Evolutionary conservation across 2,113 vertebrate species (phyloP).

Genomic region (Cygnus atratus): DNA sequence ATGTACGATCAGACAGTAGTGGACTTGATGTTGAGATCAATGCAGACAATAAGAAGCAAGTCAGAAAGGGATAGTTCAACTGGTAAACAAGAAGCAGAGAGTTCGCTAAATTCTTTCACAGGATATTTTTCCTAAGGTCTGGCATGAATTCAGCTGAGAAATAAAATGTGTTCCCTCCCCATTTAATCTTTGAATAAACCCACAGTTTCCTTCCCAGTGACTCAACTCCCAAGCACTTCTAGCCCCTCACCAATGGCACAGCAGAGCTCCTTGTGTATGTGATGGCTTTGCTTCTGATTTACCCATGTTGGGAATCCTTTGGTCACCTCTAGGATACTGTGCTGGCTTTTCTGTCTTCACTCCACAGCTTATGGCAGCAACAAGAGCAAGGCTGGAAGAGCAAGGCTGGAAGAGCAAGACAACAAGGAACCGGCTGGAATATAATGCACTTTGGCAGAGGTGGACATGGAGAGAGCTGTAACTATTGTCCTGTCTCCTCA

Average conservation of each 20-base stretch:
- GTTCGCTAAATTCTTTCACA: not conserved
- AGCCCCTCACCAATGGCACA: not conserved
- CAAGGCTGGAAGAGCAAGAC: not conserved
- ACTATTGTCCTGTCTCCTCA: not conserved
- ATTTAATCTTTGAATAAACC: not conserved
- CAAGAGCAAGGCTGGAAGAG: not conserved
- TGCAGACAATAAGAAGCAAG: not conserved
- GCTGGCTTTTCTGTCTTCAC: not conserved
- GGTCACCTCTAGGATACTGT: not conserved
- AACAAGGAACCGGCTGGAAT: not conserved
- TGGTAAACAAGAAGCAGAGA: not conserved
- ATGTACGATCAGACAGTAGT: not conserved
- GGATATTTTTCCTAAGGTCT: not conserved
- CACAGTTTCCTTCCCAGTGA: not conserved
- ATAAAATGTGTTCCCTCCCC: not conserved
- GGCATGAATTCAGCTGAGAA: not conserved
- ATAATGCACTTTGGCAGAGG: not conserved
- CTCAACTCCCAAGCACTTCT: rapidly evolving
- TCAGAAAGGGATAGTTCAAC: not conserved
- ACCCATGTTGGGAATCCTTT: rapidly evolving
- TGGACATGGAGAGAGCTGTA: not conserved
- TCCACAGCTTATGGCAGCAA: not conserved
- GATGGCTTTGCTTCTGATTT: not conserved
- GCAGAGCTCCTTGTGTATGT: not conserved
- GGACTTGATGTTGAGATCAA: not conserved